phyloP scores from a whole-genome alignment of 2,113 vertebrate species.

The Sander lucioperca region DNA sequence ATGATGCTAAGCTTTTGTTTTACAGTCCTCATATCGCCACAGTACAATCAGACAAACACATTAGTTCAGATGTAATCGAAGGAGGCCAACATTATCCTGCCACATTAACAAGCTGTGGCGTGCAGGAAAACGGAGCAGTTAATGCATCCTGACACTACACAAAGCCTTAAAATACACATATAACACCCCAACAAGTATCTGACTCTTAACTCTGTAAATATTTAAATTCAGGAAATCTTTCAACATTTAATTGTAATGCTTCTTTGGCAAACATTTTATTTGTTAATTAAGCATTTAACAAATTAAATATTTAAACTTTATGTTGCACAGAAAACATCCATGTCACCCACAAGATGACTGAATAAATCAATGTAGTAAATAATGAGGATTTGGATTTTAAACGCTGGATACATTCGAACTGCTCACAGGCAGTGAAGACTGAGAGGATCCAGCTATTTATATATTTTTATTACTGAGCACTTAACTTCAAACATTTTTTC shows the following conservation, averaged over 20 bases:
- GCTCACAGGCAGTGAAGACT: not conserved
- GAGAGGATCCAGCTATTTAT: not conserved
- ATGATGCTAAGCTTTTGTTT: slow-evolving; percentile 67
- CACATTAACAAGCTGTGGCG: slow-evolving; percentile 78
- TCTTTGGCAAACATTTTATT: slow-evolving; percentile 39
- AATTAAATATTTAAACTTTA: slow-evolving; percentile 19
- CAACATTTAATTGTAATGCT: slow-evolving; percentile 30
- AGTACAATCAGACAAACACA: slow-evolving; percentile 68
- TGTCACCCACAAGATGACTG: not conserved
- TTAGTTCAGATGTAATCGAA: slow-evolving; percentile 73
- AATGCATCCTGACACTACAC: slow-evolving; percentile 32
- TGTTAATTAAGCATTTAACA: slow-evolving; percentile 21
- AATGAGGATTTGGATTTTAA: not conserved
- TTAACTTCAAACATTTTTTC: not conserved
- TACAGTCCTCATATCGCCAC: slow-evolving; percentile 57
- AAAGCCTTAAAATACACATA: slow-evolving; percentile 51
- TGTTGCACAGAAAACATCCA: not conserved
- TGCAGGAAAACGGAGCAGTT: slow-evolving; percentile 18
- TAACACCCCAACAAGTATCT: slow-evolving; percentile 37
- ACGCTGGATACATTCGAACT: not conserved
- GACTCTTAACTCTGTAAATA: slow-evolving; percentile 61
- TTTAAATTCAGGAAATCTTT: slow-evolving; percentile 61
- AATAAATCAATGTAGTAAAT: slow-evolving; percentile 14
- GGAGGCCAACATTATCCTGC: slow-evolving; percentile 66
- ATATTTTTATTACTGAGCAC: not conserved